Conservation (phyloP, 2,888 invertebrate species). For the Leptarthrus brevirostris region DNA sequence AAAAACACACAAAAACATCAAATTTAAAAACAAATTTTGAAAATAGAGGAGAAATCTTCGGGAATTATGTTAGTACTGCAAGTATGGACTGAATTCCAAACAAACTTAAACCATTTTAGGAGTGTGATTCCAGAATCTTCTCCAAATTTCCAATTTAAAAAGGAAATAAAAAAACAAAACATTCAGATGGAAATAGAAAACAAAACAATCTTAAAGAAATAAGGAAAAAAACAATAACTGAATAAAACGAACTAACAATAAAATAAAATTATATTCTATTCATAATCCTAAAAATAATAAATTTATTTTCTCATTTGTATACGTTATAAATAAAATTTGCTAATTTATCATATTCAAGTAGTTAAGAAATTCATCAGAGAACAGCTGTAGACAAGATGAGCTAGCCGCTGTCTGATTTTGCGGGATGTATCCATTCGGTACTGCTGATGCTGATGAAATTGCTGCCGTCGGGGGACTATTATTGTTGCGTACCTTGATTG, state of each 20-base stretch:
- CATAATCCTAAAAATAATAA: conserved; percentile 10
- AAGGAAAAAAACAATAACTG: conserved; percentile 41
- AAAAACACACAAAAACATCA: conserved; percentile 7
- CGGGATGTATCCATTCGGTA: conserved; percentile 20
- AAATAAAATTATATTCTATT: conserved; percentile 28
- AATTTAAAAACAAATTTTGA: neutral
- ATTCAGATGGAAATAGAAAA: conserved; percentile 25
- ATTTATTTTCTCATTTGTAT: conserved; percentile 23
- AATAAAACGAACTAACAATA: conserved; percentile 46
- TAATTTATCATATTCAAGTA: conserved; percentile 73
- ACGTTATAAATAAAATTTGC: conserved; percentile 50
- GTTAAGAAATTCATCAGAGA: conserved; percentile 74
- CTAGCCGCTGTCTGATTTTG: conserved; percentile 62
- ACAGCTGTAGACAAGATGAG: conserved; percentile 71
- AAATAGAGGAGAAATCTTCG: neutral
- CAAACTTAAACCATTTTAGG: neutral
- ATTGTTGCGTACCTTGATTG: conserved; percentile 44
- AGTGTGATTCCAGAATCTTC: neutral
- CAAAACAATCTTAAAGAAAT: conserved; percentile 29
- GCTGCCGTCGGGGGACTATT: conserved; percentile 40
- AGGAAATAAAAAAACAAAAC: conserved; percentile 20
- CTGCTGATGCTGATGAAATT: conserved; percentile 50
- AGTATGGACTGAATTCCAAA: too few relatives aligned
- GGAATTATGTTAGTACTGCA: neutral
- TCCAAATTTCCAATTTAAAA: conserved; percentile 17